phyloP scores from a whole-genome alignment of 2,113 vertebrate species.

The Anser cygnoides region DNA sequence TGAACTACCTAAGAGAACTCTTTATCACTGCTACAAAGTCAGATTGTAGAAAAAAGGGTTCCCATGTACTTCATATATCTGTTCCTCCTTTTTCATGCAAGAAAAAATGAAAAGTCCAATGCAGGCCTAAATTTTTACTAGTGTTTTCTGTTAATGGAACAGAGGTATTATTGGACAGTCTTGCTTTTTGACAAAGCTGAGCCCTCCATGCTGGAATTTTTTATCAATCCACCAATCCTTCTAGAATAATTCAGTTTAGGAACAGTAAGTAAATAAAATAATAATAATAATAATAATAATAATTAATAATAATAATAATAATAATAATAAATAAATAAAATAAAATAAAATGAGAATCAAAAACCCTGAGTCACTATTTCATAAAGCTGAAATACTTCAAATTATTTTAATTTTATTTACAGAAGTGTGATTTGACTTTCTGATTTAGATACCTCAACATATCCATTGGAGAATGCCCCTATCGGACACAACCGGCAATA shows the following conservation, averaged over 20 bases:
- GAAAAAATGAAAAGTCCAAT: neutral
- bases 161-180: neutral
- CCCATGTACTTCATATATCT: neutral
- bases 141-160: neutral
- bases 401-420: neutral
- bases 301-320: too few relatives aligned
- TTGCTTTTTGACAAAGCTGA: neutral
- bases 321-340: neutral
- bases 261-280: neutral
- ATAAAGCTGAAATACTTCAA: neutral
- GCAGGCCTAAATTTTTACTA: neutral
- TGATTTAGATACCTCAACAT: constrained; percentile 82
- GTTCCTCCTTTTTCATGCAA: neutral
- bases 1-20: neutral
- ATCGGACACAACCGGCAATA: constrained; percentile 94
- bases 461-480: constrained; percentile 93
- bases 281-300: neutral
- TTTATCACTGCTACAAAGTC: neutral
- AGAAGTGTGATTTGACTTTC: constrained; percentile 26
- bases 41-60: neutral
- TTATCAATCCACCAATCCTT: neutral
- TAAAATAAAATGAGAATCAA: neutral
- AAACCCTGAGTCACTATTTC: neutral
- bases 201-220: neutral
- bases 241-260: neutral